A percentile compares a stretch with the other conserved stretches of the same genome.
These are phyloP conservation scores for Acanthaster planci DNA, from an alignment of 35 echinoderm and acorn worm species.

Conservation along the genomic window DNA sequence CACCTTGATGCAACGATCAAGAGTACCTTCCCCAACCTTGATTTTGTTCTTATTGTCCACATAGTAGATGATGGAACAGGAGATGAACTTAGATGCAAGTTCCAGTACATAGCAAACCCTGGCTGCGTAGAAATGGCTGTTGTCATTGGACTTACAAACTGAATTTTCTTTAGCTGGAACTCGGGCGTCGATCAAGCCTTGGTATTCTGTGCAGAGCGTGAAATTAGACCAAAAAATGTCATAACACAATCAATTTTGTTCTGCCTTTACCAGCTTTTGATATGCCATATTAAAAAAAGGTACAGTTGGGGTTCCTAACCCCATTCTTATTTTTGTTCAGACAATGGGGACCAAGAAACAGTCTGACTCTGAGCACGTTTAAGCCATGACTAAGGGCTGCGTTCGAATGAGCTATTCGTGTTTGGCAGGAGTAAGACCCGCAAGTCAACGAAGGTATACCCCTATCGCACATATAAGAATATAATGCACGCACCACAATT, in stretches of 20 bases:
- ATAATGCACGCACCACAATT: no score
- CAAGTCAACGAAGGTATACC: no score
- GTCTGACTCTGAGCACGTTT: no score
- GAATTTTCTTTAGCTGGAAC: slow-evolving; percentile 31
- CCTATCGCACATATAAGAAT: no score
- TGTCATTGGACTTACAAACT: background rate
- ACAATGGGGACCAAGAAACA: no score
- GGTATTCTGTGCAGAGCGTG: background rate
- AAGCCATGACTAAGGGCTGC: no score
- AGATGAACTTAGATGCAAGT: background rate
- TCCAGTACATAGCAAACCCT: slow-evolving; percentile 44
- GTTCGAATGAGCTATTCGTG: no score
- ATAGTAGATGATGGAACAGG: background rate
- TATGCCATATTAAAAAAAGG: no score
- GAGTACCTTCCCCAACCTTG: slow-evolving; percentile 35
- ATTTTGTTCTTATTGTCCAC: slow-evolving; percentile 57
- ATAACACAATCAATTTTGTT: no score
- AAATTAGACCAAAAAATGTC: background rate
- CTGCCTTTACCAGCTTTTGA: background rate
- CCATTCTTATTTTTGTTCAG: no score
- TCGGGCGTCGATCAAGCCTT: background rate
- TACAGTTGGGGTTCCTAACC: no score
- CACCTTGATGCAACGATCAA: slow-evolving; percentile 42
- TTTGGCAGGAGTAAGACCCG: no score
- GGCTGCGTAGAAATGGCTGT: slow-evolving; percentile 60